Evolutionary conservation across 1,140 invertebrate species (phyloP), one percentile per base, ranked within the genome.

Genomic region (Hypsibius dujardini): DNA sequence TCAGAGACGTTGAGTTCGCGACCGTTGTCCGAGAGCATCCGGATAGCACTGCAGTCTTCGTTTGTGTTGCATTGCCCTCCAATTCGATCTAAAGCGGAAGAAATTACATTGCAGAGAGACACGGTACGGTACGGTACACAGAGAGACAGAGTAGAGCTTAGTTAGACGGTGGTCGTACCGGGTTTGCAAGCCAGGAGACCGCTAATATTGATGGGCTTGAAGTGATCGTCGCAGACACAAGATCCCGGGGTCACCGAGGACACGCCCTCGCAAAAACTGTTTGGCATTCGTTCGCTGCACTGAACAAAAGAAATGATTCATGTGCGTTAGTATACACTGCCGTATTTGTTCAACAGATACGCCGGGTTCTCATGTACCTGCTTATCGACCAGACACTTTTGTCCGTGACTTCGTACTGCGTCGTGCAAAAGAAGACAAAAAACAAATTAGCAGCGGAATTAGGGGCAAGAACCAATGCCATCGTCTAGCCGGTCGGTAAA

Each of bases 151-250:
- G 28, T 28, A 28, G 28, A 28, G 28, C 28, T 28, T 28, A 28
- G 28, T 28, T 28, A 28, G 28, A 28, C 28, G 28, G 28, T 28
- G 28, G 28, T 28, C 62, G 12, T 67, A 67, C 62, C 62, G 62
- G 62, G 62, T 67, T 12, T 67, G 42, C 62, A 67, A 45, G 62
- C 62, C 12, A 67, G 62, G 62, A 67, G 12, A 15, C 62, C 62
- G 62, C 42, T 67, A 42, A 67, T 67, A 42, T 67, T 67, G 62
- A 67, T 67, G 62, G 62, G 62, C 62, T 67, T 67, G 62, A 67
- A 67, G 62, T 67, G 42, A 45, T 67, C 62, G 12, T 67, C 62
- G 62, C 62, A 67, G 62, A 67, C 62, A 42, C 62, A 67, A 12
- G 12, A 3, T 45, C 62, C 62, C 12, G 62, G 12, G 3, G 12